These are phyloP conservation scores for Parauchenoglanis punctatus DNA, from an alignment of 2,797 vertebrate species.

Conservation along the genomic window DNA sequence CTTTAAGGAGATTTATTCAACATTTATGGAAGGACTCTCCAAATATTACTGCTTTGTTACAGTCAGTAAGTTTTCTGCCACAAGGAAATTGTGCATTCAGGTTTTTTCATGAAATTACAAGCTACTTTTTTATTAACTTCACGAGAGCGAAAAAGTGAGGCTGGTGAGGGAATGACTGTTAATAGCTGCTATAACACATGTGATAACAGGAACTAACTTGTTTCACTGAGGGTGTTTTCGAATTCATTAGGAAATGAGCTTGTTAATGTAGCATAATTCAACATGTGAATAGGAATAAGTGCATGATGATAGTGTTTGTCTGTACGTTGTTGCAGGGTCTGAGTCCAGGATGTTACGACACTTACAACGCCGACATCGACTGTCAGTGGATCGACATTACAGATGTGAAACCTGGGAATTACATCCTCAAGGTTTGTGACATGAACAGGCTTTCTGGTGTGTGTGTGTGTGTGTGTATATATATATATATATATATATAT, in stretches of 20 bases:
- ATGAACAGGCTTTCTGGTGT: neutral
- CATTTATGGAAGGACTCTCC: neutral
- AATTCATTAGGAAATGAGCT: neutral
- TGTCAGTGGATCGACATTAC: constrained; percentile 99
- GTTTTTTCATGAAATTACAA: neutral
- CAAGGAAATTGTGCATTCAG: neutral
- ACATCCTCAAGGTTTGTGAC: constrained; percentile 89
- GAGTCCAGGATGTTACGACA: constrained; percentile 97
- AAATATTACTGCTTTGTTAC: neutral
- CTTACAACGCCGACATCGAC: constrained; percentile 97
- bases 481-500: too few species aligned
- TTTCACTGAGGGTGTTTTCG: neutral
- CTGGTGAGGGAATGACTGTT: neutral
- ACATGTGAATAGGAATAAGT: neutral
- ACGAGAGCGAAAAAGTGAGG: neutral
- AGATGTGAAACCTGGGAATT: constrained; percentile 95
- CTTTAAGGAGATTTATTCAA: neutral
- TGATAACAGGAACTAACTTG: neutral
- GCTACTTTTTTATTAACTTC: neutral
- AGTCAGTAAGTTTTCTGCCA: neutral
- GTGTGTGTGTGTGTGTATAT: too few species aligned
- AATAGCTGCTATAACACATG: neutral
- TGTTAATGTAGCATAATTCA: neutral
- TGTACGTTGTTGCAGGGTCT: constrained; percentile 79
- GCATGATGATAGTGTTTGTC: constrained; percentile 11